Percentiles rank a stretch among this genome's conserved stretches.
phyloP scores from a whole-genome alignment of 1,140 invertebrate genomes.

The Zaprionus ghesquierei region DNA sequence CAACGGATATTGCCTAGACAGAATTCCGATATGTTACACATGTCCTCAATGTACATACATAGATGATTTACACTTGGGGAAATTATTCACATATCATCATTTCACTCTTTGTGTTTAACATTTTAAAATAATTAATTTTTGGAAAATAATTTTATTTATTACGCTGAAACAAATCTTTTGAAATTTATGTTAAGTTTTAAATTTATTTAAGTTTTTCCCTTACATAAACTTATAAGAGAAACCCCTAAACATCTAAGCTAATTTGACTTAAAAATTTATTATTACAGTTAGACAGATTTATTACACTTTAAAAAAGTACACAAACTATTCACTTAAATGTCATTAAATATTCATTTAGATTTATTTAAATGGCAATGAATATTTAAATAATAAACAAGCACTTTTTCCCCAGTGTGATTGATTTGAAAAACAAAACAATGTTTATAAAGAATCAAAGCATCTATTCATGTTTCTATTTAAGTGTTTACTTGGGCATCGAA shows the following conservation, averaged over 20 bases:
- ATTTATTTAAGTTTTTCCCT: neutral
- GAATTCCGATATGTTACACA: conserved; percentile 36
- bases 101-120: too few species aligned
- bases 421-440: neutral
- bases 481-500: neutral
- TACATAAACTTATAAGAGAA: neutral
- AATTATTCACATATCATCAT: too few species aligned
- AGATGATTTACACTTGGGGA: too few species aligned
- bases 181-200: neutral
- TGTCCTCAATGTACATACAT: neutral
- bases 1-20: conserved; percentile 31
- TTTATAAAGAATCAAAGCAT: neutral
- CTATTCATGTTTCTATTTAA: neutral
- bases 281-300: neutral
- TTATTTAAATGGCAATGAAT: neutral
- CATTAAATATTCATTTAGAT: neutral
- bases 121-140: too few species aligned
- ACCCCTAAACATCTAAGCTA: neutral
- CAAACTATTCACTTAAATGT: neutral
- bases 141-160: neutral
- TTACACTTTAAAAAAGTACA: neutral
- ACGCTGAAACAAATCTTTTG: neutral
- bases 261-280: neutral
- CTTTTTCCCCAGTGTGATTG: neutral
- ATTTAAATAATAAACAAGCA: neutral